phyloP scores from a whole-genome alignment of 1,140 invertebrate species.

The Halesus radiatus region DNA sequence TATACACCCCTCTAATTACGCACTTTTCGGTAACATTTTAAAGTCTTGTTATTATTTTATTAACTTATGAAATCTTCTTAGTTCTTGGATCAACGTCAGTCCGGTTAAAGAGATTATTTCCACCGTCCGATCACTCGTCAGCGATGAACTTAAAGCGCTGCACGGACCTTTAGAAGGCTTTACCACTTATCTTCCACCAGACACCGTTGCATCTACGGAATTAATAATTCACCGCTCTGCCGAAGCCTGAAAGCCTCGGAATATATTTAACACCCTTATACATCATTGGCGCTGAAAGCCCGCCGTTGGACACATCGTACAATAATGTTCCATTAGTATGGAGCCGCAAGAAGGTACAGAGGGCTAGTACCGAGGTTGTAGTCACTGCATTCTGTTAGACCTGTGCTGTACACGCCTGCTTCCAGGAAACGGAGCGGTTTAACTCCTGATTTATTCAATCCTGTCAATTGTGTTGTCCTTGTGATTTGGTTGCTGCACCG shows the following conservation, averaged over 20 bases:
- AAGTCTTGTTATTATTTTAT: not conserved
- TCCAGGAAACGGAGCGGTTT: conserved; percentile 13
- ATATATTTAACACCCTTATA: conserved; percentile 20
- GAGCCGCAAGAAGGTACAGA: not conserved
- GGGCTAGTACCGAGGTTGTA: not conserved
- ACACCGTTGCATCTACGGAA: conserved; percentile 19
- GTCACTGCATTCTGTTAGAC: not conserved
- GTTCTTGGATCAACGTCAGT: not conserved
- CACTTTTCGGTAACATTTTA: no score
- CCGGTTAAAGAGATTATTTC: no score
- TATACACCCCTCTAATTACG: no score
- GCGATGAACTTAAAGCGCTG: no score
- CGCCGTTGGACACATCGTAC: not conserved
- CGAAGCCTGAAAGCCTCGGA: conserved; percentile 32
- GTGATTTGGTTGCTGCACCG: conserved; percentile 10
- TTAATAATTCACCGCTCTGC: conserved; percentile 15
- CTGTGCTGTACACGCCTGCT: no score
- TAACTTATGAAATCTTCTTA: not conserved
- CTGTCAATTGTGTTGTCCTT: conserved; percentile 34
- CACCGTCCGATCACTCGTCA: no score
- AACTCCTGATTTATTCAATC: conserved; percentile 33
- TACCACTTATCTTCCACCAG: not conserved
- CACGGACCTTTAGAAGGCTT: no score
- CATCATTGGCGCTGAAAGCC: not conserved
- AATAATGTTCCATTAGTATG: conserved; percentile 15